Percentiles rank a stretch among this genome's conserved stretches.
phyloP scores from a whole-genome alignment of 2,888 invertebrate genomes.

The Limnephilus rhombicus region DNA sequence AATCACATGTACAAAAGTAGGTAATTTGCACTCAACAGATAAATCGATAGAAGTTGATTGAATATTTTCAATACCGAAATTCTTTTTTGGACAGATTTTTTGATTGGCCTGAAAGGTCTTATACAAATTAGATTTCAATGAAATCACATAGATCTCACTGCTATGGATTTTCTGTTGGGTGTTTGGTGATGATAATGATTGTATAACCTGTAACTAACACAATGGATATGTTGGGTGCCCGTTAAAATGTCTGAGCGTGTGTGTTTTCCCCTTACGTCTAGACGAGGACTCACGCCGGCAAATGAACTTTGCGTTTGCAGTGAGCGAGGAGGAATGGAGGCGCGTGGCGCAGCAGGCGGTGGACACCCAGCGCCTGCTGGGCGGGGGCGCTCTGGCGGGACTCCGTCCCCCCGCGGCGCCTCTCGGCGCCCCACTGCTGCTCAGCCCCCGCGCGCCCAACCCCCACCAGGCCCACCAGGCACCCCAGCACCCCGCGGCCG shows the following conservation, averaged over 20 bases:
- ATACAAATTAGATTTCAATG: neutral
- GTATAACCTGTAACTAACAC: constrained; percentile 4
- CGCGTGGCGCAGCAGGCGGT: constrained; percentile 88
- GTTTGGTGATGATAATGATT: neutral
- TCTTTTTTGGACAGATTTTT: too few species aligned
- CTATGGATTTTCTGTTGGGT: neutral
- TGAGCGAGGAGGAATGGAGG: constrained; percentile 92
- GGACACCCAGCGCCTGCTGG: constrained; percentile 87
- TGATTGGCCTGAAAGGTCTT: neutral
- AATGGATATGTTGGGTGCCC: constrained; percentile 14
- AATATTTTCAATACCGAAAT: neutral
- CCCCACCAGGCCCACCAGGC: constrained; percentile 77
- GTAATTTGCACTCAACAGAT: too few species aligned
- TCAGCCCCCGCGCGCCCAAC: constrained; percentile 87
- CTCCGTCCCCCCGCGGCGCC: constrained; percentile 85
- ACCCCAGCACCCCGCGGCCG: constrained; percentile 77
- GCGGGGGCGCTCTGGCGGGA: constrained; percentile 80
- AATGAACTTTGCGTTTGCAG: constrained; percentile 72
- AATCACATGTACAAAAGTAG: too few species aligned
- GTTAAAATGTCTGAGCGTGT: constrained; percentile 46
- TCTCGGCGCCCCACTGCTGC: constrained; percentile 93
- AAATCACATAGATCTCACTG: too few species aligned
- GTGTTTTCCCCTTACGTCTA: constrained; percentile 49
- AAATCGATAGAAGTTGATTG: neutral
- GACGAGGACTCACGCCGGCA: constrained; percentile 45